A percentile compares a stretch with the other conserved stretches of the same genome.
These are phyloP conservation scores for Anagrus nilaparvatae DNA, from an alignment of 1,140 invertebrate species.

Conservation along the genomic window DNA sequence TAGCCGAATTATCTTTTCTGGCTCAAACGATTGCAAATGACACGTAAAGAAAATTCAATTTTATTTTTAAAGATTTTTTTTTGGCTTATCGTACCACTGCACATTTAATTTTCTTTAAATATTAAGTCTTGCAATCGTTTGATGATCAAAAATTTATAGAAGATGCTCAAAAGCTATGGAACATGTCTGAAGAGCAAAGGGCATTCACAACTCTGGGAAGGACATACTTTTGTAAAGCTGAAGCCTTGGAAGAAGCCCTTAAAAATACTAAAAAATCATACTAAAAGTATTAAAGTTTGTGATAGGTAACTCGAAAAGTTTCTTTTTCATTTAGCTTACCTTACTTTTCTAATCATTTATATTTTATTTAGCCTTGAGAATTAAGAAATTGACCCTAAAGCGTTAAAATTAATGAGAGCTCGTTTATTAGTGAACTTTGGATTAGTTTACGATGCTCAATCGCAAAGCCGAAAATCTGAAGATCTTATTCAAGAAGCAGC, in stretches of 20 bases:
- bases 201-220: constrained; percentile 83
- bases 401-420: constrained; percentile 74
- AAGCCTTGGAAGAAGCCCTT: constrained; percentile 43
- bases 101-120: too few species aligned
- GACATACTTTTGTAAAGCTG: constrained; percentile 64
- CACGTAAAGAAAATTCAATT: too few species aligned
- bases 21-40: too few species aligned
- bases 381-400: constrained; percentile 37
- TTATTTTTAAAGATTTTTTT: too few species aligned
- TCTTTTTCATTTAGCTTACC: constrained; percentile 12
- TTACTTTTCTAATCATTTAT: constrained; percentile 1
- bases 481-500: constrained; percentile 60
- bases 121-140: too few species aligned
- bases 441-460: constrained; percentile 64
- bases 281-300: constrained; percentile 65
- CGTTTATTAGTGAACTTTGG: constrained; percentile 77
- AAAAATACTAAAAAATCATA: constrained; percentile 61
- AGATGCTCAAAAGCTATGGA: constrained; percentile 45
- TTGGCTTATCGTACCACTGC: too few species aligned
- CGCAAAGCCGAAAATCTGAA: constrained; percentile 51
- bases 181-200: constrained; percentile 76
- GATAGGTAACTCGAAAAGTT: constrained; percentile 40
- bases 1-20: too few species aligned
- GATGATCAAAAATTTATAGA: too few species aligned
- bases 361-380: constrained; percentile 25